Evolutionary conservation across 2,113 vertebrate species (phyloP), one percentile per base, ranked within the genome.

Genomic region (Podarcis cretensis): DNA sequence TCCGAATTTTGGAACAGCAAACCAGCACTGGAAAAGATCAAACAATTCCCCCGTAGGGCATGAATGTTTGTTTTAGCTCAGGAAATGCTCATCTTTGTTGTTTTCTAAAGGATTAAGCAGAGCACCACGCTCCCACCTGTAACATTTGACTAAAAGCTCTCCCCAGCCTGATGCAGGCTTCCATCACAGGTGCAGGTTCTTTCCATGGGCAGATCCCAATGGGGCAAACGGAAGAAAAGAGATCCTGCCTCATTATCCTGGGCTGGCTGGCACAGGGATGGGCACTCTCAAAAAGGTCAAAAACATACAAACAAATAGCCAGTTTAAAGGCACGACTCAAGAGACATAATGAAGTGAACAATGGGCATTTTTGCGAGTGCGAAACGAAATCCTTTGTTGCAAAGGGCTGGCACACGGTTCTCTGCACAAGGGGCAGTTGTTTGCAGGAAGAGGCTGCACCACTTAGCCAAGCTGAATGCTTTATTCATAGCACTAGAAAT

Each of bases 101-200:
- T 92, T 93, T 90, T 91, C 89, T 12, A 76, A 94, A 78, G 88
- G 90, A 95, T 94, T 93, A 94, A 54, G 87, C 85, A 81, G 89
- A 92, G 90, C 94, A 84, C 5, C 16, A 32, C 63, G 40, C 81
- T 85, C 5, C 81, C 86, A 32, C 68, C 83, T 21, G 10, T 69
- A 78, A 92, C 68, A 12, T 82, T 79, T 84, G 88, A 68, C 32
- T 37, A 21, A 86, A 90, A 92, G 81, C 69, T 86, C 82, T 1
- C 3, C 0, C 9, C n/a, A 59, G 20, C 0, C 0, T 68, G 87
- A 87, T 81, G 68, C 66, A 5, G 86, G 80, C 71, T 37, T 8
- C 14, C 0, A 63, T 63, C 59, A 0, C 94, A 95, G 91, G 90
- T 92, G 90, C 0, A 0, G 83, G 83, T 16, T 87, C 78, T 7